These are phyloP conservation scores for Alouatta palliata DNA, from an alignment of 2,113 vertebrate genomes.

Conservation along the genomic window DNA sequence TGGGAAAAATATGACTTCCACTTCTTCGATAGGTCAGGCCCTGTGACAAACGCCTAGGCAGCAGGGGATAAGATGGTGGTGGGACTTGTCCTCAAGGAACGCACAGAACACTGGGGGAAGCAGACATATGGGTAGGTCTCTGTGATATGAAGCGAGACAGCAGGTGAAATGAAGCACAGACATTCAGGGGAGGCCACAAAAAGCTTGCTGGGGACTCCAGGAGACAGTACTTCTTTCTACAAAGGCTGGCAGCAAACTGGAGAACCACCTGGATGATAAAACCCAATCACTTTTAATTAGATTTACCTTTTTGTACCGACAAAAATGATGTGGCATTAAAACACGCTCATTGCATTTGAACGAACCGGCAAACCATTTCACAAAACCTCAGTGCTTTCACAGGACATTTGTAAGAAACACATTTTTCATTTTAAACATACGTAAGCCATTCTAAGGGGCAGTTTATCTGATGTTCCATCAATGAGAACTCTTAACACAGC, in stretches of 20 bases:
- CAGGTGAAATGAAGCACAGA: no score
- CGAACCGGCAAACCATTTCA: not conserved
- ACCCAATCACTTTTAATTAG: not conserved
- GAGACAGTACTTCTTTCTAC: not conserved
- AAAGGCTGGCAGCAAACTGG: not conserved
- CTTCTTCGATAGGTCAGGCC: not conserved
- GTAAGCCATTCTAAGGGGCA: not conserved
- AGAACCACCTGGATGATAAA: not conserved
- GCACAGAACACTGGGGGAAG: not conserved
- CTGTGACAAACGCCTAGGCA: not conserved
- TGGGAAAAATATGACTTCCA: not conserved
- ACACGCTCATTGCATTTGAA: not conserved
- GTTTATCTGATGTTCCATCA: constrained; percentile 31
- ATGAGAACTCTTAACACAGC: not conserved
- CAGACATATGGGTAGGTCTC: fast-evolving
- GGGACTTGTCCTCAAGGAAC: not conserved
- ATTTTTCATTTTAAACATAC: constrained; percentile 41
- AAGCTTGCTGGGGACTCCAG: not conserved
- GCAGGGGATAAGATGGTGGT: fast-evolving
- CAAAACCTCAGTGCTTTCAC: not conserved
- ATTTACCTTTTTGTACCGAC: constrained; percentile 1
- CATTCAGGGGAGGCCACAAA: not conserved
- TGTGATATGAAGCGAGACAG: fast-evolving
- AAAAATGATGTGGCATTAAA: not conserved
- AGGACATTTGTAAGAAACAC: not conserved